These are phyloP conservation scores for Mythimna vitellina DNA, from an alignment of 2,888 invertebrate genomes.

Conservation along the genomic window DNA sequence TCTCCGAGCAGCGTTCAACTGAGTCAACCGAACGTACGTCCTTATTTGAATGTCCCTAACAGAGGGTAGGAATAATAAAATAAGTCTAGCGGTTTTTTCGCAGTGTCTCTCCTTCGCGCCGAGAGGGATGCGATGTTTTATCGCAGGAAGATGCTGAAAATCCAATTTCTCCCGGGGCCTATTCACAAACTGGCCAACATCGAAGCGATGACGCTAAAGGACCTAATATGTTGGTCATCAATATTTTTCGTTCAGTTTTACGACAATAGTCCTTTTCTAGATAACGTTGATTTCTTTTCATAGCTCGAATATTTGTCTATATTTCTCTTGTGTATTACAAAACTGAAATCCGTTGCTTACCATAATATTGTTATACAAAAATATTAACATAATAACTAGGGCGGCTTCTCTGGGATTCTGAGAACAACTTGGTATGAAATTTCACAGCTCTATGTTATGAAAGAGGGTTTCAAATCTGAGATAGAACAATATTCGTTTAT, in stretches of 20 bases:
- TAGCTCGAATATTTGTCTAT: slow-evolving; percentile 31
- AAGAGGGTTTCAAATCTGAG: slow-evolving; percentile 25
- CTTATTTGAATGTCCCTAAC: slow-evolving; percentile 63
- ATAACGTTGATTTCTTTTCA: slow-evolving; percentile 68
- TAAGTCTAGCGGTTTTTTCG: slow-evolving; percentile 61
- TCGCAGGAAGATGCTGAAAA: slow-evolving; percentile 63
- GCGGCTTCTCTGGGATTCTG: slow-evolving; percentile 17
- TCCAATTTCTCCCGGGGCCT: slow-evolving; percentile 73
- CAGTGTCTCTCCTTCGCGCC: slow-evolving; percentile 28
- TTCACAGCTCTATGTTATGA: slow-evolving; percentile 18
- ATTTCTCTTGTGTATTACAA: slow-evolving; percentile 38
- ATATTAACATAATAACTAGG: slow-evolving; percentile 16
- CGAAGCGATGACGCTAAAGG: slow-evolving; percentile 59
- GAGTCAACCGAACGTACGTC: slow-evolving; percentile 42
- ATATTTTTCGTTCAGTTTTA: slow-evolving; percentile 68
- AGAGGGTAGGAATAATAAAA: slow-evolving; percentile 64
- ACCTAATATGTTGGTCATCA: slow-evolving; percentile 64
- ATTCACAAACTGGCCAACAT: slow-evolving; percentile 66
- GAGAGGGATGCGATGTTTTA: slow-evolving; percentile 53
- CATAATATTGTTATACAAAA: slow-evolving; percentile 16
- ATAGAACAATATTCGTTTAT: slow-evolving; percentile 27
- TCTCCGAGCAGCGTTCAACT: slow-evolving; percentile 47
- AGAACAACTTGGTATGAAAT: slow-evolving; percentile 24
- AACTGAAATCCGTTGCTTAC: slow-evolving; percentile 29
- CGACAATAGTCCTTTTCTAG: slow-evolving; percentile 56